Conservation (phyloP, 2,888 invertebrate species). For the Sinotaia quadrata region DNA sequence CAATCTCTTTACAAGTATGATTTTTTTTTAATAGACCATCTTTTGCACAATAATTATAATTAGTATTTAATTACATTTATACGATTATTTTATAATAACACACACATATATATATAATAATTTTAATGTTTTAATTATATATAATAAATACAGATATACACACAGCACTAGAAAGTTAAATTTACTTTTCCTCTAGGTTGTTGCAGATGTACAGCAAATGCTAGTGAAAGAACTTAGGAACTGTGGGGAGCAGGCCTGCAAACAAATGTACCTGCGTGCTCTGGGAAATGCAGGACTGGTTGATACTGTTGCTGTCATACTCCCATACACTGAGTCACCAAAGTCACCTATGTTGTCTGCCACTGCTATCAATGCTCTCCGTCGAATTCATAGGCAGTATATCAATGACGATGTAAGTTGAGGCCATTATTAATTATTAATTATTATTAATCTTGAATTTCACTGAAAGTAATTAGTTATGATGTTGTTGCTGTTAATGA, state of each 20-base stretch:
- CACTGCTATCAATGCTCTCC: conserved; percentile 81
- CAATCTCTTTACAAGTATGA: too few species aligned
- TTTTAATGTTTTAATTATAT: not conserved
- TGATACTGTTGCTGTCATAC: conserved; percentile 77
- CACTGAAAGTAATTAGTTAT: too few species aligned
- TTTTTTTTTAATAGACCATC: too few species aligned
- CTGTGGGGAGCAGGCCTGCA: conserved; percentile 77
- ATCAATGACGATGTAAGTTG: conserved; percentile 28
- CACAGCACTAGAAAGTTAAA: too few species aligned
- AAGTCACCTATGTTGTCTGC: conserved; percentile 76
- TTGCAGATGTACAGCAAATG: conserved; percentile 65
- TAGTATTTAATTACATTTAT: too few species aligned
- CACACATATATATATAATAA: not conserved
- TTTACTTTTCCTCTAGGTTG: conserved; percentile 49
- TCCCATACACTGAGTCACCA: conserved; percentile 76
- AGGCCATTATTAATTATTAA: too few species aligned
- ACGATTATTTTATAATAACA: not conserved
- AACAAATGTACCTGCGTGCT: conserved; percentile 78
- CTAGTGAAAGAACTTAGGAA: conserved; percentile 72
- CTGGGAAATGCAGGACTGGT: conserved; percentile 81
- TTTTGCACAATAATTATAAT: too few species aligned
- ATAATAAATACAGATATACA: too few species aligned
- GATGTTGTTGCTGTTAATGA: not conserved
- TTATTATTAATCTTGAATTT: too few species aligned
- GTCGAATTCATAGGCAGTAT: conserved; percentile 58